phyloP scores from a whole-genome alignment of 1,140 invertebrate genomes.

The Zaprionus vittiger region DNA sequence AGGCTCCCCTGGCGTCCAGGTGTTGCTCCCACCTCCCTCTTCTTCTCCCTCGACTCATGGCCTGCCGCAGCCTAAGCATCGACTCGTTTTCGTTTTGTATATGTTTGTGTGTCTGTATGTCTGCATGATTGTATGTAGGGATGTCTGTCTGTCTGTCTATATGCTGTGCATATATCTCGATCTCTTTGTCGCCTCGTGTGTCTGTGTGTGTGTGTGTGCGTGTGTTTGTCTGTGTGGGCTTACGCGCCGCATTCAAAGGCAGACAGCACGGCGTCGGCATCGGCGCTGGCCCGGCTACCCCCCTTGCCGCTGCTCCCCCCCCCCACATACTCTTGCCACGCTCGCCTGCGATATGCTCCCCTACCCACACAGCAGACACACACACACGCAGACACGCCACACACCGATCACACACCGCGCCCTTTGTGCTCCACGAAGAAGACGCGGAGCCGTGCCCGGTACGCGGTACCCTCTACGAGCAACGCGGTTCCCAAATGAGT shows the following conservation, averaged over 20 bases:
- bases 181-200: constrained; percentile 19
- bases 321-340: not conserved
- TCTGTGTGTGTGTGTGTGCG: constrained; percentile 21
- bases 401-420: constrained; percentile 39
- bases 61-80: not conserved
- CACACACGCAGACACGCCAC: not conserved
- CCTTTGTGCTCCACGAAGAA: constrained; percentile 41
- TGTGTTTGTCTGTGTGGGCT: constrained; percentile 57
- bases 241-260: constrained; percentile 70
- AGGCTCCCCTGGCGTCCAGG: constrained; percentile 26
- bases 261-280: constrained; percentile 76
- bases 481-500: constrained; percentile 33
- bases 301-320: not conserved
- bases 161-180: constrained; percentile 17
- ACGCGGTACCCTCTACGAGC: constrained; percentile 20
- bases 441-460: constrained; percentile 28
- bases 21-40: not conserved
- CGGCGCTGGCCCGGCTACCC: constrained; percentile 18
- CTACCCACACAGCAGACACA: constrained; percentile 26
- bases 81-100: constrained; percentile 21
- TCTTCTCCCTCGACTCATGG: not conserved
- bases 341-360: constrained; percentile 5
- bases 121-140: constrained; percentile 1
- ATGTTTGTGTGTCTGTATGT: constrained; percentile 7
- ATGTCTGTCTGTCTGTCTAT: constrained; percentile 1